These are phyloP conservation scores for Fukomys damarensis DNA, from an alignment of 2,113 vertebrate genomes.

Conservation along the genomic window DNA sequence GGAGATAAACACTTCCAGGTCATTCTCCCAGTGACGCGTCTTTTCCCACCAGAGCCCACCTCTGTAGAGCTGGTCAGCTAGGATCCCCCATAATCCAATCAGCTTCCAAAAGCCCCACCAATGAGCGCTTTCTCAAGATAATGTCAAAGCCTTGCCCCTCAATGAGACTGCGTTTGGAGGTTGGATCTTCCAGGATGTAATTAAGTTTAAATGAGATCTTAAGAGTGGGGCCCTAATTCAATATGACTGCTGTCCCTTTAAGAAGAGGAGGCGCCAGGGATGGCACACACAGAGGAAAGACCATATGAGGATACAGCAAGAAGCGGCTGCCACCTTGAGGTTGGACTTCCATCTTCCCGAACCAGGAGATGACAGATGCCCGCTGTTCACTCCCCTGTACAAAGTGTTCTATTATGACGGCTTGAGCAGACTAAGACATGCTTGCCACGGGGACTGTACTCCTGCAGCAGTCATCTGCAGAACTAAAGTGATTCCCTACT, in stretches of 20 bases:
- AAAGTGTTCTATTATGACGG: neutral
- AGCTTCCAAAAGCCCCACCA: neutral
- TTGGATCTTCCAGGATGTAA: neutral
- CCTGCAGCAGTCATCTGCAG: neutral
- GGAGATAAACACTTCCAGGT: neutral
- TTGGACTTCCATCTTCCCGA: neutral
- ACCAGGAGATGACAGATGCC: too few species aligned
- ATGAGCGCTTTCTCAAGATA: neutral
- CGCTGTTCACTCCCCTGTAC: too few species aligned
- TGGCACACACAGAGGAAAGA: neutral
- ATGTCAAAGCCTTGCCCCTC: neutral
- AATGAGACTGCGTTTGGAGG: neutral
- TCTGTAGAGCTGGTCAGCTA: neutral
- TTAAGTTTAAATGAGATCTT: neutral
- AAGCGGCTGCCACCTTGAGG: neutral
- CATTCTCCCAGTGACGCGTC: neutral
- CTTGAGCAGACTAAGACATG: fast-evolving
- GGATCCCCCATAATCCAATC: neutral
- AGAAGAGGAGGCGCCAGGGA: neutral
- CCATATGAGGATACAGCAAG: neutral
- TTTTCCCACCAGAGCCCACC: neutral
- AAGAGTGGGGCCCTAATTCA: neutral
- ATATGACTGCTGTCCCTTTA: neutral
- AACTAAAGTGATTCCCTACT: neutral
- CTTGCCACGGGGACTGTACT: neutral